These are phyloP conservation scores for Euthynnus affinis DNA, from an alignment of 2,797 vertebrate species.

Conservation along the genomic window DNA sequence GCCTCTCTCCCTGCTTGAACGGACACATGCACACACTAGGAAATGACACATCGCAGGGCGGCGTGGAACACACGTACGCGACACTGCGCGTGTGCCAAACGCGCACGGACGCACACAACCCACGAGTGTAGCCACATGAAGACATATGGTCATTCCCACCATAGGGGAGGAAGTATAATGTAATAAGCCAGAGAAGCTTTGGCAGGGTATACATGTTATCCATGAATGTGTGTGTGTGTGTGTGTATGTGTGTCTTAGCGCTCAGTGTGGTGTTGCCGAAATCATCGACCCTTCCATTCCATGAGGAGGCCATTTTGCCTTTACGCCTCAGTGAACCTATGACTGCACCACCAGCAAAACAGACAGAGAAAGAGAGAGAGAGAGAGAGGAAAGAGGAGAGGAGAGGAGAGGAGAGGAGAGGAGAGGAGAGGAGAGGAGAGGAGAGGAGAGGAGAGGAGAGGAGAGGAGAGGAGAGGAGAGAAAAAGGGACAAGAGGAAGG, in stretches of 20 bases:
- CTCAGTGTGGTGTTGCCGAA: conserved; percentile 70
- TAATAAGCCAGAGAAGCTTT: conserved; percentile 58
- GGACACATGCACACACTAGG: conserved; percentile 56
- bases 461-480: not conserved
- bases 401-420: not conserved
- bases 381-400: conserved; percentile 17
- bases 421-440: too few species aligned
- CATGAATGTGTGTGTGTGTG: conserved; percentile 23
- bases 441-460: conserved; percentile 2
- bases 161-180: conserved; percentile 53
- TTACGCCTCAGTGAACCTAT: conserved; percentile 59
- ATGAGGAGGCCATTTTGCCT: conserved; percentile 69
- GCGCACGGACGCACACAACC: conserved; percentile 38
- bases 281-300: conserved; percentile 63
- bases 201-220: conserved; percentile 54
- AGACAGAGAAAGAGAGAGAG: conserved; percentile 31
- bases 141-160: conserved; percentile 76
- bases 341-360: conserved; percentile 62
- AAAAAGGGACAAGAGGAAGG: not conserved
- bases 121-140: conserved; percentile 52
- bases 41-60: conserved; percentile 63
- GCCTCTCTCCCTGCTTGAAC: conserved; percentile 56
- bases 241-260: conserved; percentile 7
- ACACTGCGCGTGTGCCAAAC: conserved; percentile 5
- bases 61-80: conserved; percentile 32